A percentile compares a stretch with the other conserved stretches of the same genome.
phyloP scores from a whole-genome alignment of 1,140 invertebrate species.

The Zophobas atratus region DNA sequence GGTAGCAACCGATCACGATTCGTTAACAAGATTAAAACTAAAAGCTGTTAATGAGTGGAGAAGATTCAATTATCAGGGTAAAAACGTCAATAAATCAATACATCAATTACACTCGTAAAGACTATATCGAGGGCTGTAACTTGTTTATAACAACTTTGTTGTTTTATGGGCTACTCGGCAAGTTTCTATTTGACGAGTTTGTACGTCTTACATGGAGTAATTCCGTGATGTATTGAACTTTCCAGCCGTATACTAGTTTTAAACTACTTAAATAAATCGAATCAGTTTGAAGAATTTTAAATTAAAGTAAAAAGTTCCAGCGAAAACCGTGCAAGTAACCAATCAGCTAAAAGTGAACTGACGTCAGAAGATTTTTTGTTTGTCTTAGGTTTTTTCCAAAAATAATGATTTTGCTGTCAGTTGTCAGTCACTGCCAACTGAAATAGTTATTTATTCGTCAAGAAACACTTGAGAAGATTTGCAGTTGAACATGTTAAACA shows the following conservation, averaged over 20 bases:
- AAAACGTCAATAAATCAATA: slow-evolving; percentile 33
- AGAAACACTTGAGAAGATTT: too few species aligned
- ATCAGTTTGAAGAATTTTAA: slow-evolving; percentile 31
- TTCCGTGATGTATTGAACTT: slow-evolving; percentile 35
- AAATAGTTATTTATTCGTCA: too few species aligned
- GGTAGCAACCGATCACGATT: not conserved
- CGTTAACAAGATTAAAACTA: slow-evolving; percentile 36
- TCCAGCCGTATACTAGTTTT: slow-evolving; percentile 35
- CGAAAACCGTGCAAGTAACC: slow-evolving; percentile 5
- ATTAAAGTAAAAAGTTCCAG: slow-evolving; percentile 26
- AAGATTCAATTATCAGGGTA: slow-evolving; percentile 17
- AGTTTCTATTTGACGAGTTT: slow-evolving; percentile 40
- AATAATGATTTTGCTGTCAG: too few species aligned
- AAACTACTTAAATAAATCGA: slow-evolving; percentile 29
- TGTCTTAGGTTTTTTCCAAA: not conserved
- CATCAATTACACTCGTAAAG: slow-evolving; percentile 25
- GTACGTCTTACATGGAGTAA: slow-evolving; percentile 26
- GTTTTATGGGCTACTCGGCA: slow-evolving; percentile 33
- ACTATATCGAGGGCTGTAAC: slow-evolving; percentile 28
- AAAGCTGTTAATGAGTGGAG: slow-evolving; percentile 11
- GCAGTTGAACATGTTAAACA: too few species aligned
- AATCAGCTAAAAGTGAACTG: slow-evolving; percentile 16
- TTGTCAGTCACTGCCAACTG: too few species aligned
- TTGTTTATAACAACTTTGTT: slow-evolving; percentile 42
- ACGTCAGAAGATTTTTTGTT: not conserved